These are phyloP conservation scores for Microctenopoma steveboyesi DNA, from an alignment of 2,797 vertebrate species.

Conservation along the genomic window DNA sequence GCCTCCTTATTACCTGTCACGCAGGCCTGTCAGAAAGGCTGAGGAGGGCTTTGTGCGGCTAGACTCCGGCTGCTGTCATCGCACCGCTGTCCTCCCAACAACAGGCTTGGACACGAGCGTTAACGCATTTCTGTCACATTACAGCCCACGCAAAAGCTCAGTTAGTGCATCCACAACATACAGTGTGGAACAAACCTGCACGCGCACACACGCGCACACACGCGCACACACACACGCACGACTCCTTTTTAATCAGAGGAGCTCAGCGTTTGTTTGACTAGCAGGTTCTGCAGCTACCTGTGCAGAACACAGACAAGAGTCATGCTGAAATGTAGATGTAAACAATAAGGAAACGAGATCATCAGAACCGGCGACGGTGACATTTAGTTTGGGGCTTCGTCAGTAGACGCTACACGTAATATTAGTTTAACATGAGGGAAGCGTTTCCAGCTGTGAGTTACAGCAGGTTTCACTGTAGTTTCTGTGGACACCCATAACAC, in stretches of 20 bases:
- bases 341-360: too few relatives aligned
- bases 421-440: constrained; percentile 11
- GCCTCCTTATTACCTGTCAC: constrained; percentile 66
- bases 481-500: constrained; percentile 43
- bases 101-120: constrained; percentile 45
- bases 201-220: too few relatives aligned
- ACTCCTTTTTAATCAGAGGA: too few relatives aligned
- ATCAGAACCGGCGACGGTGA: too few relatives aligned
- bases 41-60: constrained; percentile 51
- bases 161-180: too few relatives aligned
- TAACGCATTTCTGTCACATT: neutral
- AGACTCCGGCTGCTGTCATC: constrained; percentile 29
- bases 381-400: too few relatives aligned
- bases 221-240: too few relatives aligned
- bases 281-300: too few relatives aligned
- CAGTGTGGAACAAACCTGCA: too few relatives aligned
- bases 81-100: constrained; percentile 31
- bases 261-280: too few relatives aligned
- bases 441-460: constrained; percentile 17
- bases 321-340: too few relatives aligned
- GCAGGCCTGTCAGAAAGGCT: constrained; percentile 26
- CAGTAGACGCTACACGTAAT: neutral
- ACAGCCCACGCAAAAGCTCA: neutral
- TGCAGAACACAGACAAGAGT: too few relatives aligned
- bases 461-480: constrained; percentile 26